Base-by-base conservation (phyloP, 2,797 vertebrate species). In the Merluccius polli region DNA sequence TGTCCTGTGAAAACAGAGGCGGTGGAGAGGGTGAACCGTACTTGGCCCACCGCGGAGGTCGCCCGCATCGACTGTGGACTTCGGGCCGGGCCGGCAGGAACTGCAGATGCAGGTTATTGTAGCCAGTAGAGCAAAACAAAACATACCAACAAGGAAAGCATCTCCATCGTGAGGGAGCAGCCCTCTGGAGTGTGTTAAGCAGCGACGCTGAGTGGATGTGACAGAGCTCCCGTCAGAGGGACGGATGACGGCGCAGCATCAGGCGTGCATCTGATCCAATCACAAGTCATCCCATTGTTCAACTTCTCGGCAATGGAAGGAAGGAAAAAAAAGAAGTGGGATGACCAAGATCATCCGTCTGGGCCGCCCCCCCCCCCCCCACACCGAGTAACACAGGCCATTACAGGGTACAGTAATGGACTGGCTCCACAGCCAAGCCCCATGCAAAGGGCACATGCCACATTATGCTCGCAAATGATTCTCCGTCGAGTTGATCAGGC, bases 391-490 rank as follows among this genome's bases (percentile, higher is more conserved):
- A 71, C 27, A 73, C 8, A 76, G 83, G 83, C 79, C 75, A 24
- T 84, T 80, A 82, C 38, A 75, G 82, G 82, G 73, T 44, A 65
- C 77, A 81, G 79, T 83, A 78, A 79, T 72, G 63, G 74, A 81
- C 74, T 85, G 83, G 91, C 84, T 88, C 85, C 87, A 82, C 85
- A 87, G 81, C 67, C 75, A 30, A 65, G 77, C 81, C 63, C 75
- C 81, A 88, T 86, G 78, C 79, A 90, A 92, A 92, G 87, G 87
- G 81, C 88, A 91, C 85, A 89, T 79, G 85, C 75, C 84, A 79
- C 79, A 80, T 89, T 89, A 83, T 77, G 83, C 86, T 74, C 79
- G 78, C 74, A 78, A 87, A 87, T 90, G 30, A 84, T 80, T 86
- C 79, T 73, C 83, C 84, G 79, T 78, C 84, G 79, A 78, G 80